phyloP scores from a whole-genome alignment of 2,797 vertebrate genomes.

The Danio tinwini region DNA sequence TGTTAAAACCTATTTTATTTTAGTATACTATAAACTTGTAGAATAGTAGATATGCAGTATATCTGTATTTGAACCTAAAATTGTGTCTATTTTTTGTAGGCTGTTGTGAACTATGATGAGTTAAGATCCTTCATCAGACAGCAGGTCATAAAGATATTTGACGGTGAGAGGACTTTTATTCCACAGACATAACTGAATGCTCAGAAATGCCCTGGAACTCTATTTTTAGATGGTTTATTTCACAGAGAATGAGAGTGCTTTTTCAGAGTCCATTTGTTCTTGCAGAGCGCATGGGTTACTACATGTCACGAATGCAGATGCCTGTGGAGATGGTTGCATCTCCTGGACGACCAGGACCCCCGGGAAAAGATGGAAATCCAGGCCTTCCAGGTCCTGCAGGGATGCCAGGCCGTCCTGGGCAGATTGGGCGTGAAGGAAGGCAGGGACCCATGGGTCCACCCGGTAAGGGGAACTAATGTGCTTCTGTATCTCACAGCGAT shows the following conservation, averaged over 20 bases:
- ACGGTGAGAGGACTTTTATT: slow-evolving; percentile 79
- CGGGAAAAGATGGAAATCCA: slow-evolving; percentile 88
- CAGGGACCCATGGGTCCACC: slow-evolving; percentile 85
- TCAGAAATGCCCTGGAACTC: background rate
- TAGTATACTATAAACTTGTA: background rate
- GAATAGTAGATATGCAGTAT: background rate
- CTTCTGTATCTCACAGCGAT: background rate
- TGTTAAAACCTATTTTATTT: too few species aligned
- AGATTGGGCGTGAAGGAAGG: slow-evolving; percentile 91
- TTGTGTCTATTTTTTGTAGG: slow-evolving; percentile 73
- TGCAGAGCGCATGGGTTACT: slow-evolving; percentile 95
- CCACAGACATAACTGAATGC: background rate
- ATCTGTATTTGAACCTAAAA: background rate
- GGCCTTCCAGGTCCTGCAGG: slow-evolving; percentile 85
- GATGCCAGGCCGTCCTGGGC: slow-evolving; percentile 86
- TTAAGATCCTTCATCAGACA: slow-evolving; percentile 94
- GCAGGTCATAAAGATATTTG: slow-evolving; percentile 95
- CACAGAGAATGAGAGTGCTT: background rate
- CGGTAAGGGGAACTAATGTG: slow-evolving; percentile 73
- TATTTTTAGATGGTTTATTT: background rate
- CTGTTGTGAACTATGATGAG: slow-evolving; percentile 92
- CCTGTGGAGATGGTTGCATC: slow-evolving; percentile 87
- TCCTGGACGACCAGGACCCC: slow-evolving; percentile 90
- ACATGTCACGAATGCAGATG: slow-evolving; percentile 89
- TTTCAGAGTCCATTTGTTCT: background rate